Conservation (phyloP, 2,113 vertebrate genomes). For the Salvator merianae region DNA sequence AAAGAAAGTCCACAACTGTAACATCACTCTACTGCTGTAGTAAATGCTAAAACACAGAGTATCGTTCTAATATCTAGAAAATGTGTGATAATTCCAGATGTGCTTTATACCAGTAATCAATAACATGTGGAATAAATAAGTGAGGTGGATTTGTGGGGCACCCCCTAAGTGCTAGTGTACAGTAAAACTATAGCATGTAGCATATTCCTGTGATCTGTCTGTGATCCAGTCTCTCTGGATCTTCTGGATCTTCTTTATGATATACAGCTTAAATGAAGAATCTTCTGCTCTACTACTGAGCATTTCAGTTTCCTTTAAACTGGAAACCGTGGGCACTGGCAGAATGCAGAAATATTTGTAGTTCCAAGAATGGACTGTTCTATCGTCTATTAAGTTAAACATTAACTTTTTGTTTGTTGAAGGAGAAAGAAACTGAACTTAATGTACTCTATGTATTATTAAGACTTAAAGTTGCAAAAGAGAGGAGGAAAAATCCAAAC, state of each 20-base stretch:
- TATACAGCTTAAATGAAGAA: not conserved
- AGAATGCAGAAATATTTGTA: conserved; percentile 7
- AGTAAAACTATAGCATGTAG: no score
- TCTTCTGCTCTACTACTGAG: not conserved
- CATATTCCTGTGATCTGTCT: no score
- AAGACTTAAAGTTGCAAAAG: not conserved
- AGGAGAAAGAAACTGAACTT: not conserved
- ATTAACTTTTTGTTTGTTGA: conserved; percentile 17
- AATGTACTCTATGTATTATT: not conserved
- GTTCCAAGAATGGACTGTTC: conserved; percentile 6
- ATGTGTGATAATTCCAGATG: no score
- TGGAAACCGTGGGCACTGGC: not conserved
- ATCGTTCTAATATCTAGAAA: no score
- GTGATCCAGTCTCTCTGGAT: not conserved
- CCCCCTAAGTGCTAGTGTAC: no score
- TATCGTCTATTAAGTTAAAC: not conserved
- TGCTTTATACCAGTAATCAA: no score
- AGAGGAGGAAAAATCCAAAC: not conserved
- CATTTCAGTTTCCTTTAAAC: not conserved
- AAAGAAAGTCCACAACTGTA: no score
- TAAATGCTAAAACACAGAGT: no score
- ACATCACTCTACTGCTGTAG: no score
- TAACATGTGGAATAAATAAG: no score
- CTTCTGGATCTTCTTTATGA: no score
- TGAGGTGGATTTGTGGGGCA: no score